Conservation (phyloP, 2,113 vertebrate genomes). For the Channa argus region DNA sequence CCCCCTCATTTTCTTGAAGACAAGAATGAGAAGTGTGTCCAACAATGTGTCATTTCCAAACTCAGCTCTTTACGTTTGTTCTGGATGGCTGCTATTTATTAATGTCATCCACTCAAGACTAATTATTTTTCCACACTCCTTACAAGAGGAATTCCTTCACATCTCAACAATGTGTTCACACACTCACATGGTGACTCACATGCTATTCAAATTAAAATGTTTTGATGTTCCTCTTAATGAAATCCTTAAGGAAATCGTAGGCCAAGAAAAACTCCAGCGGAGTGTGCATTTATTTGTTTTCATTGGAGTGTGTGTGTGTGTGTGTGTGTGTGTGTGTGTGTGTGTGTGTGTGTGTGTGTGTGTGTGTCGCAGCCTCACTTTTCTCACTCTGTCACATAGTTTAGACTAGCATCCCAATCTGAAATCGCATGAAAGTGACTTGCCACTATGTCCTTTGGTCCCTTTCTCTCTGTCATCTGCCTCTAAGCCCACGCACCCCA, state of each 20-base stretch:
- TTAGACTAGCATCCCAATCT: slow-evolving; percentile 64
- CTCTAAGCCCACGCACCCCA: slow-evolving; percentile 69
- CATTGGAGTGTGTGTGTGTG: slow-evolving; percentile 43
- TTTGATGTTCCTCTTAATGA: slow-evolving; percentile 55
- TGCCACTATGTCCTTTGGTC: slow-evolving; percentile 47
- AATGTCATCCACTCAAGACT: slow-evolving; percentile 43
- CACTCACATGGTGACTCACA: slow-evolving; percentile 33
- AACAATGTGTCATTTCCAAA: slow-evolving; percentile 59
- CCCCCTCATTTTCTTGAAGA: slow-evolving; percentile 55
- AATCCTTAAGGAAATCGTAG: slow-evolving; percentile 38
- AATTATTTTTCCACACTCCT: slow-evolving; percentile 44
- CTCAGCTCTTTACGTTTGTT: slow-evolving; percentile 22
- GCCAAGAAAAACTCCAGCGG: slow-evolving; percentile 20
- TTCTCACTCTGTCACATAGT: slow-evolving; percentile 66
- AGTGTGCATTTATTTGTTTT: slow-evolving; percentile 63
- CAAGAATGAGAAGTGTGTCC: slow-evolving; percentile 50
- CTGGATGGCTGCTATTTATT: slow-evolving; percentile 51
- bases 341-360: slow-evolving; percentile 42
- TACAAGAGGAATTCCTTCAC: slow-evolving; percentile 49
- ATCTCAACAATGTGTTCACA: slow-evolving; percentile 36
- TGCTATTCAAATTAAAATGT: slow-evolving; percentile 46
- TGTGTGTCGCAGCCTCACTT: slow-evolving; percentile 59
- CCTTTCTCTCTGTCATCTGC: slow-evolving; percentile 66
- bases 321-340: slow-evolving; percentile 45
- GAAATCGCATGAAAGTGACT: slow-evolving; percentile 79